Evolutionary conservation across 2,888 invertebrate species (phyloP), one percentile per base, ranked within the genome.

Genomic region (Cheilosia urbana): DNA sequence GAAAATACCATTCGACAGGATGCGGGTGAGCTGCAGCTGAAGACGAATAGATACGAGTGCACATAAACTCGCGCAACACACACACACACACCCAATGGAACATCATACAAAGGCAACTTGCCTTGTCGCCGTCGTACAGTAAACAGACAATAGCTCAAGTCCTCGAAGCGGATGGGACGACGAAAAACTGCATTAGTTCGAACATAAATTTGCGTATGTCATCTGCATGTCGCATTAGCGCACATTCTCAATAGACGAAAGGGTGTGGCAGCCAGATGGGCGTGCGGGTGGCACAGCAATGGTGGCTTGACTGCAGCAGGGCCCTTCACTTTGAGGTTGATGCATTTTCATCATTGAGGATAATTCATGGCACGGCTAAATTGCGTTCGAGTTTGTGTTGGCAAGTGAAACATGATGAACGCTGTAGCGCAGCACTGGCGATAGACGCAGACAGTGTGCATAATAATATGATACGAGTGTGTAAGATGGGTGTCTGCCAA

Each of bases 121-220:
- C n/a, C 19, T 19, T 47, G 34, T 21, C 21, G 49, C n/a, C 13
- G 57, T 53, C 53, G 17, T 37, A 40, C 21, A 69, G 49, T 60
- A 60, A 57, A 62, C 76, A 81, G 76, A 85, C 72, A 81, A 81
- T 76, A 72, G 77, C 65, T 80, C 63, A 80, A 68, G 60, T 60
- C 62, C 77, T 85, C 58, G 68, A 77, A 76, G 72, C 58, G 76
- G 57, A 72, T 72, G 68, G 71, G 68, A 76, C 63, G 76, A 65
- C 84, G 76, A 85, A 85, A 81, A 85, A 85, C 81, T 85, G 85
- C 85, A 85, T 85, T 85, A 85, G 85, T 85, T 85, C 85, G 76
- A 81, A 81, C 85, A 85, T 85, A 85, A 85, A 85, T 85, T 85
- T 85, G 76, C 77, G 85, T 85, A 77, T 85, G 85, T 85, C 85